phyloP scores from a whole-genome alignment of 2,888 invertebrate genomes.

The Caenorhabditis sp. region DNA sequence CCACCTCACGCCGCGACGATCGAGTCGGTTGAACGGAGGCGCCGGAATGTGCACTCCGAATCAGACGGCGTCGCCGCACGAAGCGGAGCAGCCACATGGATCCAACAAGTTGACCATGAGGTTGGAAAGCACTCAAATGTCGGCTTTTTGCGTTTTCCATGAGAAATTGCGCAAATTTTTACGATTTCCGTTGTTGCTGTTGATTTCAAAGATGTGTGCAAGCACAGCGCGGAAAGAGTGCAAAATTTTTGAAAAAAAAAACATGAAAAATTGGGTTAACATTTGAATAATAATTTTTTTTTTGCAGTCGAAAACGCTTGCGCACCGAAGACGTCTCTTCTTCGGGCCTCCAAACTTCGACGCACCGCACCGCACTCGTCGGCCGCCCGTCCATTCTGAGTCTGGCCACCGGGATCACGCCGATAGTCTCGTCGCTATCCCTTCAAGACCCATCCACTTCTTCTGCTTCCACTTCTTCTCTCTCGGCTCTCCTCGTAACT shows the following conservation, averaged over 20 bases:
- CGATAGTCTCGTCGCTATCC: conserved; percentile 9
- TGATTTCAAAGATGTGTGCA: no score
- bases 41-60: neutral
- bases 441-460: conserved; percentile 13
- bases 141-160: no score
- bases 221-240: no score
- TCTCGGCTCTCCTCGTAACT: conserved; percentile 1
- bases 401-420: conserved; percentile 36
- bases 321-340: no score
- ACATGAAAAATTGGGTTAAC: no score
- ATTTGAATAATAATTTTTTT: neutral
- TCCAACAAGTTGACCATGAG: conserved; percentile 5
- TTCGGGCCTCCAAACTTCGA: neutral
- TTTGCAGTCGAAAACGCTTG: conserved; percentile 1
- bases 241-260: neutral
- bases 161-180: no score
- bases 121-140: conserved; percentile 4
- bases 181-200: no score
- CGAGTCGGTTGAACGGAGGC: neutral
- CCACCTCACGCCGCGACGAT: conserved; percentile 5
- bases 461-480: no score
- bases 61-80: neutral
- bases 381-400: neutral
- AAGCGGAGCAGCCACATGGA: no score
- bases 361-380: neutral